Conservation (phyloP, 1,140 invertebrate genomes). For the Drosophila nigromelanica region DNA sequence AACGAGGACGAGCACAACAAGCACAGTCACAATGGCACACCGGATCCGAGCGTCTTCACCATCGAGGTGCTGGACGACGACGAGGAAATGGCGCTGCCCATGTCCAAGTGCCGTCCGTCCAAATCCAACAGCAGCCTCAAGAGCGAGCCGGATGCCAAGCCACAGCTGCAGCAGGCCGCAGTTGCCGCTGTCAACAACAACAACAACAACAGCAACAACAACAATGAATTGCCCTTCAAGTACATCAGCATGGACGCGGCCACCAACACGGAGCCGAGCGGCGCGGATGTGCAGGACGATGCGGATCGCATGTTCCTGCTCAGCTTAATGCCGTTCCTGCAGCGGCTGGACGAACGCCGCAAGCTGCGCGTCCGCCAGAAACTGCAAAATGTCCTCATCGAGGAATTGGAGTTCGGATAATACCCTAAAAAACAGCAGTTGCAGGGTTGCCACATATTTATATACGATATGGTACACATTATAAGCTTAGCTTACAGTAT, state of each 20-base stretch:
- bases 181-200: no score
- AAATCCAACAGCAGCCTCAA: slow-evolving; percentile 35
- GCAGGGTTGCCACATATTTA: no score
- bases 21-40: slow-evolving; percentile 3
- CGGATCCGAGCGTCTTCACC: slow-evolving; percentile 57
- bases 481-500: slow-evolving; percentile 78
- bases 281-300: slow-evolving; percentile 52
- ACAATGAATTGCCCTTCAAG: slow-evolving; percentile 60
- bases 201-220: slow-evolving; percentile 4
- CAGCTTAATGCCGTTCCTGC: slow-evolving; percentile 72
- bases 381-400: slow-evolving; percentile 72
- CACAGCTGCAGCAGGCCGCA: slow-evolving; percentile 1
- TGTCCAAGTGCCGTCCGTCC: slow-evolving; percentile 20
- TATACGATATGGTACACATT: slow-evolving; percentile 31
- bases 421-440: neutral
- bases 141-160: slow-evolving; percentile 52
- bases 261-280: slow-evolving; percentile 61
- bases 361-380: slow-evolving; percentile 73
- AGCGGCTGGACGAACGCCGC: slow-evolving; percentile 67
- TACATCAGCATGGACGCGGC: slow-evolving; percentile 68
- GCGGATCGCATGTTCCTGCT: slow-evolving; percentile 77
- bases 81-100: slow-evolving; percentile 50
- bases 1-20: slow-evolving; percentile 38
- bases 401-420: slow-evolving; percentile 72
- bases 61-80: slow-evolving; percentile 75